Conservation (phyloP, 2,888 invertebrate genomes). For the Hemithea aestivaria region DNA sequence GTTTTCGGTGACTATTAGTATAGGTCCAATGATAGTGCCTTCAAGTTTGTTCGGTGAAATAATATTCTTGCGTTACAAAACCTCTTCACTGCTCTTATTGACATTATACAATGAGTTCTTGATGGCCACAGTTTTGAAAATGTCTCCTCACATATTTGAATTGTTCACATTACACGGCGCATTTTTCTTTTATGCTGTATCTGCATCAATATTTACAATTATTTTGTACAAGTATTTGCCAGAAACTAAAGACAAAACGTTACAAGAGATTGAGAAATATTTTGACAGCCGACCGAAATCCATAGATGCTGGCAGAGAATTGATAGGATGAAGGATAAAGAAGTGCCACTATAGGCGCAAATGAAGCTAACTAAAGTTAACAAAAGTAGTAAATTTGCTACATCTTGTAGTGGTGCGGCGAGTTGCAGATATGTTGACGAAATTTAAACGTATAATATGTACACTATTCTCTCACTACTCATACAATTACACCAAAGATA, state of each 20-base stretch:
- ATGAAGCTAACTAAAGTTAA: too few species aligned
- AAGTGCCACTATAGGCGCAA: too few species aligned
- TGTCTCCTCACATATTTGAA: slow-evolving; percentile 44
- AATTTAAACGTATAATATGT: too few species aligned
- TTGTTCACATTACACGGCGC: slow-evolving; percentile 43
- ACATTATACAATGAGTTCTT: slow-evolving; percentile 40
- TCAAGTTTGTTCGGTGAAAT: slow-evolving; percentile 49
- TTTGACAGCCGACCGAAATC: slow-evolving; percentile 32
- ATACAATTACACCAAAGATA: too few species aligned
- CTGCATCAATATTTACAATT: slow-evolving; percentile 38
- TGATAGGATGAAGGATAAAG: slow-evolving; percentile 25
- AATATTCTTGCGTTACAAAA: slow-evolving; percentile 47
- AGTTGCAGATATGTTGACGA: too few species aligned
- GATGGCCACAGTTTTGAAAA: slow-evolving; percentile 44
- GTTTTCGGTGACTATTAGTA: slow-evolving; percentile 50
- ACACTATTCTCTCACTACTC: too few species aligned
- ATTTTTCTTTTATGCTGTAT: slow-evolving; percentile 43
- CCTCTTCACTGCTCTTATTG: slow-evolving; percentile 37
- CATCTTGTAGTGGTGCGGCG: too few species aligned
- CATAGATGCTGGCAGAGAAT: slow-evolving; percentile 27
- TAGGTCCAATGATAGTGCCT: slow-evolving; percentile 54
- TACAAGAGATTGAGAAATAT: slow-evolving; percentile 45
- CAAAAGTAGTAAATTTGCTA: too few species aligned
- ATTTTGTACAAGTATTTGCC: slow-evolving; percentile 43
- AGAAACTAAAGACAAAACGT: slow-evolving; percentile 48